Conservation (phyloP, 2,888 invertebrate genomes). For the Amiota mariae region DNA sequence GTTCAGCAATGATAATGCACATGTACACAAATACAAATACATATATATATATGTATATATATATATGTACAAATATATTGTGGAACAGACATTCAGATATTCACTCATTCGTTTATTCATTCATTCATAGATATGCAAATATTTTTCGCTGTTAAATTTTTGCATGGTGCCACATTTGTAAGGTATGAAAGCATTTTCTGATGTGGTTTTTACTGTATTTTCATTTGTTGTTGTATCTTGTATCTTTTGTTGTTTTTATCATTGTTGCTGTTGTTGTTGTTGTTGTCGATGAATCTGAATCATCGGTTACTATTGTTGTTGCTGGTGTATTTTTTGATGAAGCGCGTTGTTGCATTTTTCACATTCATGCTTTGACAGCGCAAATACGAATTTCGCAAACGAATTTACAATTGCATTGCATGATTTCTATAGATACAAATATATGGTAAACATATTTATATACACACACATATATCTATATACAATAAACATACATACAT, state of each 20-base stretch:
- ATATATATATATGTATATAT: slow-evolving; percentile 51
- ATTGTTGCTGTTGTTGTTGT: slow-evolving; percentile 2
- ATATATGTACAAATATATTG: too few relatives aligned
- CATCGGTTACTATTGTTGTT: not conserved
- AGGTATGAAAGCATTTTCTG: slow-evolving; percentile 65
- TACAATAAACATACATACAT: not conserved
- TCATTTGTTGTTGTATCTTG: slow-evolving; percentile 5
- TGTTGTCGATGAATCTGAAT: not conserved
- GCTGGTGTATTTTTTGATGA: slow-evolving; percentile 52
- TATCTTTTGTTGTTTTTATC: not conserved
- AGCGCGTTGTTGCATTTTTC: slow-evolving; percentile 60
- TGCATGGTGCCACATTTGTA: slow-evolving; percentile 53
- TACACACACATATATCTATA: slow-evolving; percentile 14
- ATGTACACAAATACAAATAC: not conserved
- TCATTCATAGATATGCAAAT: slow-evolving; percentile 51
- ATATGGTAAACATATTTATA: not conserved
- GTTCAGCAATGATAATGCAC: slow-evolving; percentile 7
- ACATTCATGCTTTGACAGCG: slow-evolving; percentile 58
- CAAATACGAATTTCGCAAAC: slow-evolving; percentile 30
- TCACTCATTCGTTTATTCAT: slow-evolving; percentile 41
- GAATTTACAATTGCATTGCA: slow-evolving; percentile 29
- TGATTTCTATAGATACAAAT: slow-evolving; percentile 19
- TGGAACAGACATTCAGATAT: too few relatives aligned
- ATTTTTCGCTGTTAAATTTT: slow-evolving; percentile 64
- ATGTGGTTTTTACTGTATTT: slow-evolving; percentile 61